Evolutionary conservation across 2,113 vertebrate genomes (phyloP), one percentile per base, ranked within the genome.

Genomic region (Hydropotes inermis): DNA sequence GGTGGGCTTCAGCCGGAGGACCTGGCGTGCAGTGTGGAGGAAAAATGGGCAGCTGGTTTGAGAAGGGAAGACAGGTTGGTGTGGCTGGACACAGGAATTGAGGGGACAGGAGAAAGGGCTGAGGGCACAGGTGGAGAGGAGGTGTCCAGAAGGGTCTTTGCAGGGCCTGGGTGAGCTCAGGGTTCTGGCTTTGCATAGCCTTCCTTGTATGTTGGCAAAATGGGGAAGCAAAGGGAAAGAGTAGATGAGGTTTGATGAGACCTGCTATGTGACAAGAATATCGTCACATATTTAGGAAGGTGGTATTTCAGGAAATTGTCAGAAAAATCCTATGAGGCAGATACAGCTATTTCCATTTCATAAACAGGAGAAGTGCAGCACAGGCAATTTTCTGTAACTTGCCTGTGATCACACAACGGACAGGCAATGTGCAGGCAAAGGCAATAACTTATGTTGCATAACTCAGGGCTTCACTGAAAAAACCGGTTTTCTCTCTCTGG

Each of bases 1-100:
- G 21, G 47, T 3, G 25, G 58, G 12, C 13, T 52, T 83, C 6
- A 3, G 70, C 17, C 3, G 9, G 52, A 81, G 47, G 52, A 74
- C 52, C 3, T 23, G 76, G 1, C 1, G 0, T 0, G 9, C 11
- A 13, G 13, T 1, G 14, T 4, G 10, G 19, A 33, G 33, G 39
- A 43, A n/a, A 25, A n/a, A n/a, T 25, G 25, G 13, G 47, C 27
- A 36, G 57, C 9, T 43, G 14, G 14, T 58, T 10, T 43, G 94
- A 87, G 47, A 70, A 70, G n/a, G 6, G 9, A 92, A 81, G 36
- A 43, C 54, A 78, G 74, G 27, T 3, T n/a, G 55, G 13, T 50
- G n/a, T 3, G 30, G 52, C 50, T 50, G 19, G 43, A 36, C 64
- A 43, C 1, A 43, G 50, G 15, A 9, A 50, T 2, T 17, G n/a